Conservation (phyloP, 2,113 vertebrate species). For the Monopterus albus region DNA sequence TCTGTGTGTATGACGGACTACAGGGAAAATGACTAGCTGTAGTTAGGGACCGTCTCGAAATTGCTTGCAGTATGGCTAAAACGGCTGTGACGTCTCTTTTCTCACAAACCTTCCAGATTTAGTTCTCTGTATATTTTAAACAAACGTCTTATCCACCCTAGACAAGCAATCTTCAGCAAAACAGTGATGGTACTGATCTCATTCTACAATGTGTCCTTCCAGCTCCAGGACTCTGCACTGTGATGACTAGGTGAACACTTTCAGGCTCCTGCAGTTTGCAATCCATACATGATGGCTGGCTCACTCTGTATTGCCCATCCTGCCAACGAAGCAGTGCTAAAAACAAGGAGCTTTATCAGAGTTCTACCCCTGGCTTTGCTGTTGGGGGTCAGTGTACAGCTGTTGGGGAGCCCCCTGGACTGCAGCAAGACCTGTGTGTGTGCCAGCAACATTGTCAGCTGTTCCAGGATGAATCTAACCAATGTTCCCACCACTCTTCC, state of each 20-base stretch:
- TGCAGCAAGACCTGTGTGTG: constrained; percentile 89
- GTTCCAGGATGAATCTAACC: constrained; percentile 86
- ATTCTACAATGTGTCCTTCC: constrained; percentile 33
- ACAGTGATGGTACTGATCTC: constrained; percentile 17
- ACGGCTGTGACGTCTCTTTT: too few relatives aligned
- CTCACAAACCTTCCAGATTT: too few relatives aligned
- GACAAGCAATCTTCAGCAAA: not conserved
- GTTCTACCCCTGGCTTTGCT: constrained; percentile 62
- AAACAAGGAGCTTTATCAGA: constrained; percentile 39
- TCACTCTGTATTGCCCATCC: constrained; percentile 15
- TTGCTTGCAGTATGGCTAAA: too few relatives aligned
- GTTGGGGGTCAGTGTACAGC: constrained; percentile 26
- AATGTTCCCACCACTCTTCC: constrained; percentile 83
- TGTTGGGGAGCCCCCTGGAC: constrained; percentile 69
- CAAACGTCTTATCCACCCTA: too few relatives aligned
- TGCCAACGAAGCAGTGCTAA: constrained; percentile 2
- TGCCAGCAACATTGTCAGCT: constrained; percentile 95
- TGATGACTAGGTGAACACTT: constrained; percentile 9
- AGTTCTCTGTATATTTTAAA: too few relatives aligned
- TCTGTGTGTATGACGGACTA: too few relatives aligned
- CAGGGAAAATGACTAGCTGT: too few relatives aligned
- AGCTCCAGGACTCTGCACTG: constrained; percentile 42
- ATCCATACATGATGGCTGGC: constrained; percentile 49
- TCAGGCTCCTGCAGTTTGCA: constrained; percentile 6
- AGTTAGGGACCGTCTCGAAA: too few relatives aligned